These are phyloP conservation scores for Andrena haemorrhoa DNA, from an alignment of 2,888 invertebrate species.

Conservation along the genomic window DNA sequence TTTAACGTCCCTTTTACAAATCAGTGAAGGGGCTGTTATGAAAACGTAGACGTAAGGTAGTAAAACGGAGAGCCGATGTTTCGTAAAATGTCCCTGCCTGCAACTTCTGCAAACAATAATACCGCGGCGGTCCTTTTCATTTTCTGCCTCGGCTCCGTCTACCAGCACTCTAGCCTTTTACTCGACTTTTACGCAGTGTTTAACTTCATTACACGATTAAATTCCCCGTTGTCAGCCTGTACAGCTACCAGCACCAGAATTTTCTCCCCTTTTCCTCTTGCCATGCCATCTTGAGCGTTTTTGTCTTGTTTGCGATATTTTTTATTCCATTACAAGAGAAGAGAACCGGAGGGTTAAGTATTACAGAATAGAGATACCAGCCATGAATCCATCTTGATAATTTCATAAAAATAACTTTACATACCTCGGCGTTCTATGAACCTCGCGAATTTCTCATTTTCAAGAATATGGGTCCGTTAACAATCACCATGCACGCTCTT, in stretches of 20 bases:
- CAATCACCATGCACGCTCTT: neutral
- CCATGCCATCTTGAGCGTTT: neutral
- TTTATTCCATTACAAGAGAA: neutral
- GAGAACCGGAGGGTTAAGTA: no score
- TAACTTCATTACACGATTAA: constrained; percentile 66
- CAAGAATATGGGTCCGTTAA: neutral
- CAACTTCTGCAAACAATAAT: constrained; percentile 33
- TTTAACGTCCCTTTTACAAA: constrained; percentile 10
- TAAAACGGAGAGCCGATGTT: constrained; percentile 34
- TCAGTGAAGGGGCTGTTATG: neutral
- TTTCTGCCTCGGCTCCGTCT: constrained; percentile 12
- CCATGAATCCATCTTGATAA: no score
- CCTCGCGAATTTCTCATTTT: no score
- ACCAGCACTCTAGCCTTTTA: constrained; percentile 9
- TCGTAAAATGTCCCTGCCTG: constrained; percentile 19
- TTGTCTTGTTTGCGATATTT: neutral
- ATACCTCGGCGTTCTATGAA: no score
- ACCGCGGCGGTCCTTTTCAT: constrained; percentile 20
- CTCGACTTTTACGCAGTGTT: constrained; percentile 54
- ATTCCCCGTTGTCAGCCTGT: constrained; percentile 40
- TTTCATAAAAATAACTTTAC: no score
- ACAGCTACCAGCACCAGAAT: neutral
- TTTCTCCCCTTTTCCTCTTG: neutral
- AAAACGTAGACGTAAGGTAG: neutral
- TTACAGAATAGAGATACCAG: no score